Conservation (phyloP, 1,140 invertebrate species). For the Pseudomyrmex concolor region DNA sequence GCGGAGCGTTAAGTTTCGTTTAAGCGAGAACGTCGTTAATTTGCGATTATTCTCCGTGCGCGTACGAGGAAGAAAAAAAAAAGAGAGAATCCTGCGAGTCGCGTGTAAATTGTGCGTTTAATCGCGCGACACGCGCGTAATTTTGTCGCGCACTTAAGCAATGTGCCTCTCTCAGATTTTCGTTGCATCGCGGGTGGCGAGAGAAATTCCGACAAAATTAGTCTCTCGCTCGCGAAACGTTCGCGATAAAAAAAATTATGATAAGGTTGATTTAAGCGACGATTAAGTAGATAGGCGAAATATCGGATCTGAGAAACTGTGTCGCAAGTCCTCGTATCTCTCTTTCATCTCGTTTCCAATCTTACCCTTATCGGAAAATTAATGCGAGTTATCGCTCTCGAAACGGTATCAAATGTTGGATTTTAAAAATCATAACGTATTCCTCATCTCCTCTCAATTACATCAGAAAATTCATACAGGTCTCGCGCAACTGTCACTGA, state of each 20-base stretch:
- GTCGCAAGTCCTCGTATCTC: too few relatives aligned
- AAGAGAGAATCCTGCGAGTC: not conserved
- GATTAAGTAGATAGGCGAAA: not conserved
- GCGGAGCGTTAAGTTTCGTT: constrained; percentile 22
- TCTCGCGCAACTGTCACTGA: not conserved
- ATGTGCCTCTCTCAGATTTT: constrained; percentile 11
- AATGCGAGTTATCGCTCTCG: too few relatives aligned
- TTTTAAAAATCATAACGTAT: too few relatives aligned
- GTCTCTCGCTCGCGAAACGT: not conserved
- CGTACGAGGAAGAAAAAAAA: not conserved
- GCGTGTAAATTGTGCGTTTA: constrained; percentile 18
- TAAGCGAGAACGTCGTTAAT: constrained; percentile 12
- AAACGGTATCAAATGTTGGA: too few relatives aligned
- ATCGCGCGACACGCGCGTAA: constrained; percentile 22
- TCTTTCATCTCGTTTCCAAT: too few relatives aligned
- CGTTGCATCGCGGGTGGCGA: not conserved
- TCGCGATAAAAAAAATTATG: not conserved
- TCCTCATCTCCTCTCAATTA: too few relatives aligned
- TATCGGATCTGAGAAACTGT: too few relatives aligned
- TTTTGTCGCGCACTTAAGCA: not conserved
- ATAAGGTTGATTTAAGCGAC: not conserved
- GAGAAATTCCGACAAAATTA: not conserved
- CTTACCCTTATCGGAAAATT: too few relatives aligned
- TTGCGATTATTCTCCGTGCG: constrained; percentile 32
- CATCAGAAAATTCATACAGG: too few relatives aligned